Conservation (phyloP, 2,113 vertebrate species). For the Lagenorhynchus albirostris region DNA sequence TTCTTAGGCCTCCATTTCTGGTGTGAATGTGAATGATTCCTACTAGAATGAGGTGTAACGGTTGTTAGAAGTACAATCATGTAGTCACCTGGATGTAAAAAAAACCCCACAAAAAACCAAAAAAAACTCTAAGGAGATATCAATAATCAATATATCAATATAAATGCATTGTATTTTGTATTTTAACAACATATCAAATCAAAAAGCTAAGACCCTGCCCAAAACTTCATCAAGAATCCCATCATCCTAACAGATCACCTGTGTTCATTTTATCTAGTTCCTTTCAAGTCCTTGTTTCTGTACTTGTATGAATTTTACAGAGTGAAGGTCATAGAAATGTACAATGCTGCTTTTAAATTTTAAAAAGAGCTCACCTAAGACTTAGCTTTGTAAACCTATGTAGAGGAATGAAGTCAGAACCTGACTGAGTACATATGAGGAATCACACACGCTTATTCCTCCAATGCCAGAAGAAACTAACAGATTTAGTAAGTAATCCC, state of each 20-base stretch:
- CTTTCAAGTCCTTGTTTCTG: constrained; percentile 3
- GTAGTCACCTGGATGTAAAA: not conserved
- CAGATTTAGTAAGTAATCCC: constrained; percentile 7
- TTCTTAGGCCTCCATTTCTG: not conserved
- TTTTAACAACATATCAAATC: constrained; percentile 8
- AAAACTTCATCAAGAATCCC: constrained; percentile 13
- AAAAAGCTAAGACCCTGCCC: not conserved
- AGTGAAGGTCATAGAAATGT: not conserved
- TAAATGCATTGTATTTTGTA: constrained; percentile 2
- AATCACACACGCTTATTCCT: not conserved
- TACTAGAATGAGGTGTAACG: not conserved
- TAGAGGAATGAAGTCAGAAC: not conserved
- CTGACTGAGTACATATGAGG: not conserved
- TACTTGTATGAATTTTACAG: not conserved
- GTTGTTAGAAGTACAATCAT: constrained; percentile 21
- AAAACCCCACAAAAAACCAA: not conserved
- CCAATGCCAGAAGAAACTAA: not conserved
- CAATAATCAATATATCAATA: not conserved
- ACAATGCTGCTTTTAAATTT: constrained; percentile 4
- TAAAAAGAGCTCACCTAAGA: not conserved
- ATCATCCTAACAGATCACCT: not conserved
- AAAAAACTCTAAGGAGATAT: not conserved
- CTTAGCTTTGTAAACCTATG: not conserved
- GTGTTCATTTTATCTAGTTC: constrained; percentile 4
- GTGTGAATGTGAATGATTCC: constrained; percentile 37